Conservation (phyloP, 2,888 invertebrate genomes). For the Archips crataeganus region DNA sequence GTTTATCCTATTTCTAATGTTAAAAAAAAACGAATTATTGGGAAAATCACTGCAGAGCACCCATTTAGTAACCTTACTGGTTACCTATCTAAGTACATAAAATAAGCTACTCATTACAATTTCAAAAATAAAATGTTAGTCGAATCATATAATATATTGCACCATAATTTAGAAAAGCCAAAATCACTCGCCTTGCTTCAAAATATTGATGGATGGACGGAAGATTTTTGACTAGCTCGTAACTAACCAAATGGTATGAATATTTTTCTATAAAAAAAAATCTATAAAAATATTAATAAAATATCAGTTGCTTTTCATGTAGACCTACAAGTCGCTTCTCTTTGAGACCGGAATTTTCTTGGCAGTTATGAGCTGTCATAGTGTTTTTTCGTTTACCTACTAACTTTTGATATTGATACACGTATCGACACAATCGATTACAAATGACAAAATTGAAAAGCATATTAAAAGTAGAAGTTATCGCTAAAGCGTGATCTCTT, state of each 20-base stretch:
- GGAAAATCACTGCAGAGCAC: background rate
- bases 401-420: no score
- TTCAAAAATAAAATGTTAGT: constrained; percentile 7
- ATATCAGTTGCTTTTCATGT: constrained; percentile 1
- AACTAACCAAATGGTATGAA: constrained; percentile 50
- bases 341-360: no score
- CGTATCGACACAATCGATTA: no score
- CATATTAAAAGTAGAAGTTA: no score
- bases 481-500: no score
- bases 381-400: no score
- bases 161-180: constrained; percentile 26
- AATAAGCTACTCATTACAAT: constrained; percentile 9
- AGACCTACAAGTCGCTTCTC: background rate
- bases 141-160: constrained; percentile 20
- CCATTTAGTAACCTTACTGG: background rate
- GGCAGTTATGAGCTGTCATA: no score
- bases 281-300: constrained; percentile 6
- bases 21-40: no score
- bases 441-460: no score
- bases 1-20: no score
- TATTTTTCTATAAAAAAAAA: background rate
- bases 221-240: constrained; percentile 60
- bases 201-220: constrained; percentile 33
- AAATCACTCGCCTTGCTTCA: constrained; percentile 17
- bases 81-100: constrained; percentile 8